Evolutionary conservation across 2,888 invertebrate species (phyloP), one percentile per base, ranked within the genome.

Genomic region (Alentia gelatinosa): DNA sequence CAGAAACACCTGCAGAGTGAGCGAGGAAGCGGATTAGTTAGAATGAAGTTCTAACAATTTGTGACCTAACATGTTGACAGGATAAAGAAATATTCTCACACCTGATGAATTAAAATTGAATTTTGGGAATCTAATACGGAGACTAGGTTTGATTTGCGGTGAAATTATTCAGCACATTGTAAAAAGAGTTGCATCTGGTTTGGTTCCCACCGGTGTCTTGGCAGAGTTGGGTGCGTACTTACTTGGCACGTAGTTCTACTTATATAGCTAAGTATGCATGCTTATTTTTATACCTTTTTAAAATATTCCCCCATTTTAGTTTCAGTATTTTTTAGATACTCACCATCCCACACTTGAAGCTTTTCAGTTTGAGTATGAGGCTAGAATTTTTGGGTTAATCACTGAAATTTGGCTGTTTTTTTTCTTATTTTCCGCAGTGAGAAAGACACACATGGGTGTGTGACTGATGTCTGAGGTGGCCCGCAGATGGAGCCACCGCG

Each of bases 361-460:
- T 33, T 74, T 74, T 74, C 33, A 74, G 74, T 74, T 74, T 74
- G 30, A 74, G 74, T 74, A 33, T 74, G 33, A 79, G 15, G 39
- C 9, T 37, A n/a, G 39, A 37, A 35, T 33, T 33, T 79, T 79
- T 79, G 79, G 79, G 79, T 79, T 79, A 39, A 7, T 79, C 33
- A 86, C 47, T 86, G 86, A 86, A 86, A 47, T 86, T 86, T 86
- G 86, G 86, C 86, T 86, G 47, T 86, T 26, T 86, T 86, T 74
- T 79, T 74, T 33, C 26, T 33, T 33, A n/a, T 86, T 84, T 47
- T 47, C 86, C 47, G 86, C 86, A 86, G 86, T 86, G 86, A 86
- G 86, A 86, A 50, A 86, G 15, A 26, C 42, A 79, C 79, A 79
- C 79, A 19, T 35, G 79, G 47, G 26, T 50, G 47, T 50, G 42